Conservation (phyloP, 2,888 invertebrate genomes). For the Hypomecis atomaria region DNA sequence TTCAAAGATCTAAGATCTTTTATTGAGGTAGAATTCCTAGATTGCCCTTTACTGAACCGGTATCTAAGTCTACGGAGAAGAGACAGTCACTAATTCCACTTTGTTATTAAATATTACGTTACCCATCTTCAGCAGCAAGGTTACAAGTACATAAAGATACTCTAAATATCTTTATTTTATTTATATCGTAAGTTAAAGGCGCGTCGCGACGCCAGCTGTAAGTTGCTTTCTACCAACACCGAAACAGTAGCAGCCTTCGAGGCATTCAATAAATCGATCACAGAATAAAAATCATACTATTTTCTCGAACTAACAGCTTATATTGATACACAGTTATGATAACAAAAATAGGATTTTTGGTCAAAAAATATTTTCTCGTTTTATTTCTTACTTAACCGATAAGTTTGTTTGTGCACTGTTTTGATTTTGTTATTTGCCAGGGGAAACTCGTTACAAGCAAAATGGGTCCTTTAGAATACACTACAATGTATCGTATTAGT, state of each 20-base stretch:
- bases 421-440: constrained; percentile 38
- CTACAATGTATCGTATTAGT: constrained; percentile 10
- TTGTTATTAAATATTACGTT: too few species aligned
- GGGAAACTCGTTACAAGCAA: constrained; percentile 43
- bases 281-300: constrained; percentile 71
- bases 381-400: constrained; percentile 66
- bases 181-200: constrained; percentile 12
- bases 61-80: too few species aligned
- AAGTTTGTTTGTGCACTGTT: constrained; percentile 65
- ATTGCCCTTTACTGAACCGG: too few species aligned
- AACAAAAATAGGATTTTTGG: constrained; percentile 80
- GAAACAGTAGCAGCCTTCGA: constrained; percentile 58
- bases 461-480: not conserved
- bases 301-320: constrained; percentile 67
- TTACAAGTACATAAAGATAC: constrained; percentile 15
- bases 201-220: constrained; percentile 27
- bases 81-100: too few species aligned
- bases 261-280: constrained; percentile 71
- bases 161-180: constrained; percentile 34
- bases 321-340: constrained; percentile 71
- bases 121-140: constrained; percentile 5
- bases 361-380: constrained; percentile 70
- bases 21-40: too few species aligned
- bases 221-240: constrained; percentile 48
- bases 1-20: too few species aligned